These are phyloP conservation scores for Yoshiicerus persimilis DNA, from an alignment of 1,140 invertebrate genomes.

Conservation along the genomic window DNA sequence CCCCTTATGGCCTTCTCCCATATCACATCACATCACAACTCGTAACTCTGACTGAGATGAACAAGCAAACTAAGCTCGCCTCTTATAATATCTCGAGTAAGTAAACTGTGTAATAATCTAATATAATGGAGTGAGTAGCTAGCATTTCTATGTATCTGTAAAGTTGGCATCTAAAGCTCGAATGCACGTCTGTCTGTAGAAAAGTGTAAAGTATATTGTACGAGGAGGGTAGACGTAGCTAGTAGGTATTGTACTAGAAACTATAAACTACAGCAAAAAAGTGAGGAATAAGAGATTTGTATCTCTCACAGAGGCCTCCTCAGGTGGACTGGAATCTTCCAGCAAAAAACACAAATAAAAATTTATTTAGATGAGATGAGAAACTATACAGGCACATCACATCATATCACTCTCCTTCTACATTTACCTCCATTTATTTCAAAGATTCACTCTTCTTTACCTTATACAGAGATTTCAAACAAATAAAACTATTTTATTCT, in stretches of 20 bases:
- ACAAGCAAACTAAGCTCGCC: neutral
- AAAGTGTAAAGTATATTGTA: neutral
- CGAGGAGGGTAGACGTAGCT: neutral
- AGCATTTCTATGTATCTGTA: neutral
- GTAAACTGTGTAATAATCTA: neutral
- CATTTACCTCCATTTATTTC: neutral
- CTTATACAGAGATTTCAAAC: neutral
- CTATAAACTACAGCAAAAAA: neutral
- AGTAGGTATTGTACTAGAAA: neutral
- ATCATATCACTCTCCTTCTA: neutral
- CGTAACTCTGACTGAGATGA: neutral
- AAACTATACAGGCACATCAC: neutral
- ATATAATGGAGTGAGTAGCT: slow-evolving; percentile 2
- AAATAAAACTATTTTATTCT: neutral
- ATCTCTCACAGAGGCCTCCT: slow-evolving; percentile 14
- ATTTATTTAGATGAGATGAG: slow-evolving; percentile 42
- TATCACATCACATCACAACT: neutral
- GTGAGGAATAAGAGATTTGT: slow-evolving; percentile 9
- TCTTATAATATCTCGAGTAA: slow-evolving; percentile 16
- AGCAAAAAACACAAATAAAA: slow-evolving; percentile 42
- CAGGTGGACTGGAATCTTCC: slow-evolving; percentile 20
- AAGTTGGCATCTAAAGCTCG: neutral
- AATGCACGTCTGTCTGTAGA: no score
- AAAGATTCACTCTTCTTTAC: neutral
- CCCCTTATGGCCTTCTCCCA: slow-evolving; percentile 19